Conservation (phyloP, 2,888 invertebrate species). For the Thereva nobilitata region DNA sequence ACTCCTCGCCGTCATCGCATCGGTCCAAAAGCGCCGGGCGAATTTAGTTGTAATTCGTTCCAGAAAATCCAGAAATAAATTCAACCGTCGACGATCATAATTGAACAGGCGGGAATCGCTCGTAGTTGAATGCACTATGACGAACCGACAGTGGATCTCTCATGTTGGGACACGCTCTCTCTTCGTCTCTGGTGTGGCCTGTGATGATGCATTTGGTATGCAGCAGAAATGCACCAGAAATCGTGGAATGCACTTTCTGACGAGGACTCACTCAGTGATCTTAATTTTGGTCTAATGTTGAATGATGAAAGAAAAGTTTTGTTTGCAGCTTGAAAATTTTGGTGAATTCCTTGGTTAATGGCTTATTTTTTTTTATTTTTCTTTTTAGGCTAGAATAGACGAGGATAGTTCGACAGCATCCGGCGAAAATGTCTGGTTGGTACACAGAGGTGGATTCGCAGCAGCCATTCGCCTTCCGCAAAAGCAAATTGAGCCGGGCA, state of each 20-base stretch:
- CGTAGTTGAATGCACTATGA: background rate
- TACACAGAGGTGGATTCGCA: conserved; percentile 92
- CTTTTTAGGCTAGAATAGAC: conserved; percentile 69
- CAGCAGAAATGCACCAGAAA: too few species aligned
- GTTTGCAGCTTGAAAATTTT: too few species aligned
- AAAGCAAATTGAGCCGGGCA: conserved; percentile 47
- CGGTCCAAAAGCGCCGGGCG: background rate
- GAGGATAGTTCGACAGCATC: conserved; percentile 63
- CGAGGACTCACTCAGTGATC: too few species aligned
- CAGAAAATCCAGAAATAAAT: conserved; percentile 34
- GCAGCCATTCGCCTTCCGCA: conserved; percentile 64
- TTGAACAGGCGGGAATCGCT: conserved; percentile 18
- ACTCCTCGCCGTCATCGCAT: conserved; percentile 20
- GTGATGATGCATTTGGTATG: background rate
- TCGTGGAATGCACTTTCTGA: too few species aligned
- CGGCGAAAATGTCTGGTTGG: conserved; percentile 84
- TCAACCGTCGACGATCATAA: conserved; percentile 21
- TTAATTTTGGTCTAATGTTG: too few species aligned
- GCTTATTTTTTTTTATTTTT: conserved; percentile 42
- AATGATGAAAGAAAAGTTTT: too few species aligned
- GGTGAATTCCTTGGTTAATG: background rate
- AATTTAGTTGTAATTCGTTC: conserved; percentile 12
- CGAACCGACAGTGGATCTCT: background rate
- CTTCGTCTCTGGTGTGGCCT: too few species aligned
- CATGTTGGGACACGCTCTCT: too few species aligned